A percentile compares a stretch with the other conserved stretches of the same genome.
Evolutionary conservation across 2,797 vertebrate species (phyloP).

Genomic region (Peromyscus nudipes): DNA sequence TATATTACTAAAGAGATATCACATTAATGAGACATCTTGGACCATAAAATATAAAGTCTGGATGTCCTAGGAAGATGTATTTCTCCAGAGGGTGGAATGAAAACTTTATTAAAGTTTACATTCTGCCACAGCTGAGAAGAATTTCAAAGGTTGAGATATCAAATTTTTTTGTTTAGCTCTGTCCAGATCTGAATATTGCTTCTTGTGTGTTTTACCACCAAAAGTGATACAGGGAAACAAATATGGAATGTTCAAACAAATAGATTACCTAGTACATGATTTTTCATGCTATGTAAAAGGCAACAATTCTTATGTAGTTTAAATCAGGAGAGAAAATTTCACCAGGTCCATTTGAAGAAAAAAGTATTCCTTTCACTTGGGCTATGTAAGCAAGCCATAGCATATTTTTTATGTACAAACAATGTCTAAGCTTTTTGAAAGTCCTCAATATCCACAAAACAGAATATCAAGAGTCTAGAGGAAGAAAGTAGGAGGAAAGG

Average conservation of each 20-base stretch:
- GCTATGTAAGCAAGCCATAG: fast-evolving
- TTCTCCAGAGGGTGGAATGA: not conserved
- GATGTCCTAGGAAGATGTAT: too few relatives aligned
- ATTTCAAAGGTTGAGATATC: not conserved
- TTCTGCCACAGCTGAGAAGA: not conserved
- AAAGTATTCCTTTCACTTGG: not conserved
- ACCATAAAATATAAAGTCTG: not conserved
- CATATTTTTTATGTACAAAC: not conserved
- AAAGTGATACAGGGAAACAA: not conserved
- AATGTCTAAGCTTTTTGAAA: not conserved
- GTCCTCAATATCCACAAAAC: fast-evolving
- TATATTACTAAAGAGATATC: not conserved
- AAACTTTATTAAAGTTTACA: not conserved
- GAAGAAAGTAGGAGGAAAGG: fast-evolving
- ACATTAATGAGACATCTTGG: not conserved
- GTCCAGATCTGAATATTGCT: not conserved
- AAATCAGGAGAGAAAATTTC: not conserved
- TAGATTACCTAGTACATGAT: not conserved
- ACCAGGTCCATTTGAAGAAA: not conserved
- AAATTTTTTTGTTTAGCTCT: not conserved
- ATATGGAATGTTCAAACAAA: not conserved
- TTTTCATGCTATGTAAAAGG: not conserved
- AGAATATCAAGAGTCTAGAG: too few relatives aligned
- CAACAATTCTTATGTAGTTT: not conserved
- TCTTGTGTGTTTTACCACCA: too few relatives aligned